These are phyloP conservation scores for Tapera naevia DNA, from an alignment of 2,797 vertebrate genomes.

Conservation along the genomic window DNA sequence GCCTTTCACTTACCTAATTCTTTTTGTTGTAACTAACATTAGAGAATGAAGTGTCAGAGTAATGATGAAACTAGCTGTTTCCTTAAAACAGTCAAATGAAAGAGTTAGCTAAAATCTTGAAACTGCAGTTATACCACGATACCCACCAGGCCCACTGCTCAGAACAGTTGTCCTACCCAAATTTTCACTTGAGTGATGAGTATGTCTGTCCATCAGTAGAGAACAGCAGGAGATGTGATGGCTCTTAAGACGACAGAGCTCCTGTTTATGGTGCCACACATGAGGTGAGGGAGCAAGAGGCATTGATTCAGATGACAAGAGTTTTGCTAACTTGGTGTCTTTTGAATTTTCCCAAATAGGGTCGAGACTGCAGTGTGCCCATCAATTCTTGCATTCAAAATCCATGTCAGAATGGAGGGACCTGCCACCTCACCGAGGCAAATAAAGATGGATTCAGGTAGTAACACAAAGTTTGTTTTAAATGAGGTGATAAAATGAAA, in stretches of 20 bases:
- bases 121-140: not conserved
- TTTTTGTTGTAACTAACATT: not conserved
- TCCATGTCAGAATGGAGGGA: slow-evolving; percentile 91
- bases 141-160: not conserved
- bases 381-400: slow-evolving; percentile 93
- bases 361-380: slow-evolving; percentile 89
- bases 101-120: not conserved
- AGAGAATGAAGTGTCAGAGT: not conserved
- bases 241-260: not conserved
- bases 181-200: not conserved
- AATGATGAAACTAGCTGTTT: not conserved
- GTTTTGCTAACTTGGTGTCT: slow-evolving; percentile 25
- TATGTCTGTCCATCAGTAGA: not conserved
- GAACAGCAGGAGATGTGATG: not conserved
- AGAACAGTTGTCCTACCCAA: not conserved
- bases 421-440: slow-evolving; percentile 88
- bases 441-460: slow-evolving; percentile 92
- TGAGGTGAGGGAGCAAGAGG: not conserved
- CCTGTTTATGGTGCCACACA: not conserved
- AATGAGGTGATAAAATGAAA: slow-evolving; percentile 2
- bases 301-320: not conserved
- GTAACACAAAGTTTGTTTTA: not conserved
- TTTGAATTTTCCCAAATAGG: slow-evolving; percentile 76
- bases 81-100: not conserved
- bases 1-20: not conserved